Base-by-base conservation (phyloP, 2,113 vertebrate genomes). In the Aspiorhynchus laticeps region DNA sequence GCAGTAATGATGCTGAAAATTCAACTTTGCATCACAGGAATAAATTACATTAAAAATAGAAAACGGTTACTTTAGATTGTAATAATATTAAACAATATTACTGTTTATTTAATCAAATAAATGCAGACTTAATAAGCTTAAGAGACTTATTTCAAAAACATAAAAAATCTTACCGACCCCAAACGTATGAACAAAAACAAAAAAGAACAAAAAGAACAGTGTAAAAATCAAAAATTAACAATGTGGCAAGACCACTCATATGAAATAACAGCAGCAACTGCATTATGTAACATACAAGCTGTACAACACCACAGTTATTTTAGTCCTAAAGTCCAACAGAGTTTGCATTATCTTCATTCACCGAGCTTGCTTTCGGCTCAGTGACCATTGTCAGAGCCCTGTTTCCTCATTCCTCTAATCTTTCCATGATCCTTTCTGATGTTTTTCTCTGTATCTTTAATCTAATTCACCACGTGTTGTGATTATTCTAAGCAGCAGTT, bases 371-470 rank as follows among this genome's bases (percentile, higher is more conserved):
- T 9, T 73, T 73, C 28, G 8, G 61, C 28, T 65, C 41, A n/a
- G 61, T 56, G 69, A n/a, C 48, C 48, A 43, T 46, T 74, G 48
- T 36, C 84, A 46, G 21, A 48, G 56, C 9, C 73, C 53, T 15
- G 17, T 43, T 33, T 85, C 41, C 81, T 84, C 80, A 43, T 26
- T 71, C 36, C 38, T 41, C 53, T 80, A 75, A 80, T 88, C 75
- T 74, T 80, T 46, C 67, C n/a, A 31, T 85, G 51, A 85, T 73
- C 48, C 33, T 74, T 73, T 84, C 81, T 87, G 61, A 80, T 88
- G 81, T 61, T 87, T 75, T 73, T 46, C 69, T 36, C 78, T 48
- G 79, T 31, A 36, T 73, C 82, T 77, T 79, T 84, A 41, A 38
- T 43, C 74, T 80, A 41, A 28, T 28, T 69, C 36, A 21, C n/a